A percentile compares a stretch with the other conserved stretches of the same genome.
Conservation (phyloP, 2,888 invertebrate species). For the Chrysodeixis includens region DNA sequence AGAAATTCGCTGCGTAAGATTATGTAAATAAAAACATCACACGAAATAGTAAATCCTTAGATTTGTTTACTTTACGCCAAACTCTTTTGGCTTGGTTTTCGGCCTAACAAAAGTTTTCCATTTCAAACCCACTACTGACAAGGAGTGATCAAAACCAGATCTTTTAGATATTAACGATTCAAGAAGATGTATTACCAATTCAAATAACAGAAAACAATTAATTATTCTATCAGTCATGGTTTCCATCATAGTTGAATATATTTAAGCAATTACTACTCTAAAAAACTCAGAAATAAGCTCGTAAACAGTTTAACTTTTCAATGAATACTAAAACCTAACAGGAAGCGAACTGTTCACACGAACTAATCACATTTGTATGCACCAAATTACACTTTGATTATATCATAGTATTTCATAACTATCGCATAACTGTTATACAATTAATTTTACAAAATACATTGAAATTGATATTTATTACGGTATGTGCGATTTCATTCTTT, state of each 20-base stretch:
- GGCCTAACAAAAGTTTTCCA: constrained; percentile 52
- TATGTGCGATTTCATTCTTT: constrained; percentile 22
- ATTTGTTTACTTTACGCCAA: constrained; percentile 46
- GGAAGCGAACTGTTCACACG: constrained; percentile 16
- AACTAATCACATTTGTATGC: constrained; percentile 34
- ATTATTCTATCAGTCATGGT: not conserved
- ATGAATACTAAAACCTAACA: not conserved
- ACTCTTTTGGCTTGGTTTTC: constrained; percentile 33
- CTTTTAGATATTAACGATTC: constrained; percentile 28
- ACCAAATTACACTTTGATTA: constrained; percentile 36
- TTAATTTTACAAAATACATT: constrained; percentile 30
- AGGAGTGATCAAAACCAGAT: constrained; percentile 47
- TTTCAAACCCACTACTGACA: constrained; percentile 27
- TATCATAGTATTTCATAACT: constrained; percentile 29
- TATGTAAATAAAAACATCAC: constrained; percentile 53
- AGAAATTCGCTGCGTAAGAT: constrained; percentile 22
- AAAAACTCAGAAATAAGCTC: not conserved
- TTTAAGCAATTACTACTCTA: not conserved
- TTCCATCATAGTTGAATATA: not conserved
- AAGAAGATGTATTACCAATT: constrained; percentile 6
- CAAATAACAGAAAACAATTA: constrained; percentile 10
- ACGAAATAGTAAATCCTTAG: constrained; percentile 59
- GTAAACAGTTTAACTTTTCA: not conserved
- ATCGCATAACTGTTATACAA: constrained; percentile 40
- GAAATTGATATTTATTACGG: constrained; percentile 27